These are phyloP conservation scores for Brachyhypopomus occidentalis DNA, from an alignment of 2,113 vertebrate genomes.

Conservation along the genomic window DNA sequence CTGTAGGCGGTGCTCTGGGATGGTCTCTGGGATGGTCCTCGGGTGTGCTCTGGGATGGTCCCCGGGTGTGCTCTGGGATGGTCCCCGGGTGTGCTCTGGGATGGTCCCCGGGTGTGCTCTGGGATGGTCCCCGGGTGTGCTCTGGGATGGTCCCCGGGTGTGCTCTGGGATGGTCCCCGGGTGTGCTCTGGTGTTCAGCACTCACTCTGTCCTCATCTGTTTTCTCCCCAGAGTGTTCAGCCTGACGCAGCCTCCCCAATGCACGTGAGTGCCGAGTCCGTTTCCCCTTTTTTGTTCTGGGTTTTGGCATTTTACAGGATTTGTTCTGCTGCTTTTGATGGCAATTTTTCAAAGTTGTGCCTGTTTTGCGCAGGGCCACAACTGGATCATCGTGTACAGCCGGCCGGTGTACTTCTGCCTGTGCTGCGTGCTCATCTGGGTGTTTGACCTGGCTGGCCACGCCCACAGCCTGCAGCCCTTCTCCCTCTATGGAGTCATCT, in stretches of 20 bases:
- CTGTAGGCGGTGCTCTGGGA: too few relatives aligned
- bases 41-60: too few relatives aligned
- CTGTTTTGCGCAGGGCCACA: slow-evolving; percentile 71
- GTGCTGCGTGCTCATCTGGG: slow-evolving; percentile 76
- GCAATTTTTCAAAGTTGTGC: neutral
- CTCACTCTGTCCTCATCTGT: slow-evolving; percentile 20
- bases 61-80: too few relatives aligned
- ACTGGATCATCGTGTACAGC: slow-evolving; percentile 82
- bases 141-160: too few relatives aligned
- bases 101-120: too few relatives aligned
- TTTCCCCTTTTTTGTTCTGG: neutral
- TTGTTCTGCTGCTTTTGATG: neutral
- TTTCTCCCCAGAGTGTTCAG: slow-evolving; percentile 87
- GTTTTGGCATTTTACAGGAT: neutral
- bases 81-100: too few relatives aligned
- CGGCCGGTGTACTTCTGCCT: slow-evolving; percentile 79
- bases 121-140: too few relatives aligned
- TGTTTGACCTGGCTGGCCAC: slow-evolving; percentile 76
- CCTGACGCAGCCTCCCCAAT: slow-evolving; percentile 90
- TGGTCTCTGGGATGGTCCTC: too few relatives aligned
- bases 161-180: too few relatives aligned
- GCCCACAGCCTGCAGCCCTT: slow-evolving; percentile 65
- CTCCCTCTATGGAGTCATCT: slow-evolving; percentile 74
- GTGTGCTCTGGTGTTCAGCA: neutral
- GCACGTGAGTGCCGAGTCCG: slow-evolving; percentile 79